phyloP scores from a whole-genome alignment of 2,888 invertebrate species.

The Agrotis clavis region DNA sequence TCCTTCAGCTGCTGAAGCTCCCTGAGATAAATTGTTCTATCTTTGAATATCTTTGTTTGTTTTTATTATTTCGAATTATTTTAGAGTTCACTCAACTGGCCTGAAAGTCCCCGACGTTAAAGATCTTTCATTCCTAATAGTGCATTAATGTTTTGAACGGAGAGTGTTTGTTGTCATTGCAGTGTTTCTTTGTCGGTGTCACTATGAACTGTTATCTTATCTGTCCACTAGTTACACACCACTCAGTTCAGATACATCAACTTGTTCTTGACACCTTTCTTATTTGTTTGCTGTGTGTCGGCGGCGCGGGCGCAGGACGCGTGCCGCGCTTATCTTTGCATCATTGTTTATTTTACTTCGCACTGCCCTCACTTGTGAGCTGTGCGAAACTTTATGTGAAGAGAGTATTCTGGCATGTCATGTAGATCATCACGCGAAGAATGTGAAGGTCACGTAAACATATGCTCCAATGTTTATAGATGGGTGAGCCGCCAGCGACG shows the following conservation, averaged over 20 bases:
- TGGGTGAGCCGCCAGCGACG: slow-evolving; percentile 21
- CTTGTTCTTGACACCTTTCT: slow-evolving; percentile 47
- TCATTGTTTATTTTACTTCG: slow-evolving; percentile 19
- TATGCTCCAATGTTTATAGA: slow-evolving; percentile 20
- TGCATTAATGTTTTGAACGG: neutral
- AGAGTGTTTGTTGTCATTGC: neutral
- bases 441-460: slow-evolving; percentile 44
- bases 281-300: slow-evolving; percentile 12
- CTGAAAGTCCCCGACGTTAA: neutral
- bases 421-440: slow-evolving; percentile 17
- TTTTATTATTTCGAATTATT: slow-evolving; percentile 5
- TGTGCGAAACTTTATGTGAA: slow-evolving; percentile 7
- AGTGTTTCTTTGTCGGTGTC: slow-evolving; percentile 16
- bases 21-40: neutral
- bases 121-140: neutral
- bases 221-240: slow-evolving; percentile 18
- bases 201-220: slow-evolving; percentile 29
- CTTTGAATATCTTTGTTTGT: neutral
- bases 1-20: neutral
- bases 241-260: slow-evolving; percentile 22
- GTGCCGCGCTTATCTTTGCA: slow-evolving; percentile 29
- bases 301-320: slow-evolving; percentile 27
- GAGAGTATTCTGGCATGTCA: slow-evolving; percentile 11
- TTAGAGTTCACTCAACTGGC: neutral
- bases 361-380: slow-evolving; percentile 4